Percentiles rank a stretch among this genome's conserved stretches.
phyloP scores from a whole-genome alignment of 2,113 vertebrate genomes.

The Heterotis niloticus region DNA sequence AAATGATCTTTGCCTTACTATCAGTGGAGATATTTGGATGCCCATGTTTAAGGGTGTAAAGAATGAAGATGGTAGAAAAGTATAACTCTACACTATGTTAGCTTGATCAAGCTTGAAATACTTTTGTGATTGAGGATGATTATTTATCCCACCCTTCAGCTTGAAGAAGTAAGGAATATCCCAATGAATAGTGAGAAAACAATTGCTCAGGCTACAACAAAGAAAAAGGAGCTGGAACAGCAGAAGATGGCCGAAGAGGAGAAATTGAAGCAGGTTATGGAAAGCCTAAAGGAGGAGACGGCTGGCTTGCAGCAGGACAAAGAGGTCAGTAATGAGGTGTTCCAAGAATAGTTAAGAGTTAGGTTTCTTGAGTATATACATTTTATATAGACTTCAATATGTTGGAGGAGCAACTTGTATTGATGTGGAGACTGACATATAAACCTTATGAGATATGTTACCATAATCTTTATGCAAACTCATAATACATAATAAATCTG shows the following conservation, averaged over 20 bases:
- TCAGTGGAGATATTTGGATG: too few relatives aligned
- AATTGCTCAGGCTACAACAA: conserved; percentile 70
- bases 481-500: too few relatives aligned
- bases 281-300: conserved; percentile 85
- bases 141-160: conserved; percentile 51
- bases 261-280: conserved; percentile 79
- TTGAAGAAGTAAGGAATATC: conserved; percentile 75
- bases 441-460: too few relatives aligned
- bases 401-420: too few relatives aligned
- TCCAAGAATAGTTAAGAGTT: neutral
- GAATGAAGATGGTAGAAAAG: too few relatives aligned
- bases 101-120: neutral
- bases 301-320: conserved; percentile 82
- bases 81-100: neutral
- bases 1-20: too few relatives aligned
- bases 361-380: too few relatives aligned
- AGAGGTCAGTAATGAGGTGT: conserved; percentile 62
- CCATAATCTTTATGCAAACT: too few relatives aligned
- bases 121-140: neutral
- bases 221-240: conserved; percentile 73
- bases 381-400: too few relatives aligned
- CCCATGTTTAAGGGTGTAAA: too few relatives aligned
- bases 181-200: conserved; percentile 67
- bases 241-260: conserved; percentile 75
- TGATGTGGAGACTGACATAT: too few relatives aligned